Conservation (phyloP, 2,888 invertebrate genomes). For the Lamellibrachia columna region DNA sequence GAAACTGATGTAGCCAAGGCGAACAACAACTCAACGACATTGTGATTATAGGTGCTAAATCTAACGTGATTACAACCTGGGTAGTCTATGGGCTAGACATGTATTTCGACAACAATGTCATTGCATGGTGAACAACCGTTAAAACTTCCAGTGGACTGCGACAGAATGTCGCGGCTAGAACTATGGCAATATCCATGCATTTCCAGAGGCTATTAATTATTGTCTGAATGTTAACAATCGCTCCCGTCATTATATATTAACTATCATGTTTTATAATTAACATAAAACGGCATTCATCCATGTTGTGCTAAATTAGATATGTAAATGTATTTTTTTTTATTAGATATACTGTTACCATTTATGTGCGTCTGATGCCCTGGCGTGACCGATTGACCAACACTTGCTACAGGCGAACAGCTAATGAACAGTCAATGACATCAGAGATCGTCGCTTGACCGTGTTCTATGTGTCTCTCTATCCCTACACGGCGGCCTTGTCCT, state of each 20-base stretch:
- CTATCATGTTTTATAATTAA: background rate
- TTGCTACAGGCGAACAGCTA: background rate
- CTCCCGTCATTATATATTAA: background rate
- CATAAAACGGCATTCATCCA: background rate
- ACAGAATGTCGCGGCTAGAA: background rate
- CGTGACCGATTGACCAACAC: background rate
- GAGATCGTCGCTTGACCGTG: background rate
- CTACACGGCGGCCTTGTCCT: background rate
- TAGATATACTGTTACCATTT: no score
- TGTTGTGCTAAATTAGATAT: background rate
- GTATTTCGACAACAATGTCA: background rate
- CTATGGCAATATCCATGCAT: background rate
- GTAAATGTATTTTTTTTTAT: background rate
- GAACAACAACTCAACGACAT: background rate
- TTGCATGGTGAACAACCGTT: background rate
- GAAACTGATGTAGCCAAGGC: background rate
- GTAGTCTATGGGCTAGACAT: background rate
- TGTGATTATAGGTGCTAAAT: background rate
- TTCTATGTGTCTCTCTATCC: background rate
- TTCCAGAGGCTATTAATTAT: background rate
- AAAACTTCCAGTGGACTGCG: background rate
- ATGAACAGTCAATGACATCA: background rate
- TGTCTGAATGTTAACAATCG: background rate
- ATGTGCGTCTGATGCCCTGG: background rate
- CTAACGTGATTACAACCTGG: background rate